phyloP scores from a whole-genome alignment of 2,797 vertebrate species.

The Craterocephalus amniculus region DNA sequence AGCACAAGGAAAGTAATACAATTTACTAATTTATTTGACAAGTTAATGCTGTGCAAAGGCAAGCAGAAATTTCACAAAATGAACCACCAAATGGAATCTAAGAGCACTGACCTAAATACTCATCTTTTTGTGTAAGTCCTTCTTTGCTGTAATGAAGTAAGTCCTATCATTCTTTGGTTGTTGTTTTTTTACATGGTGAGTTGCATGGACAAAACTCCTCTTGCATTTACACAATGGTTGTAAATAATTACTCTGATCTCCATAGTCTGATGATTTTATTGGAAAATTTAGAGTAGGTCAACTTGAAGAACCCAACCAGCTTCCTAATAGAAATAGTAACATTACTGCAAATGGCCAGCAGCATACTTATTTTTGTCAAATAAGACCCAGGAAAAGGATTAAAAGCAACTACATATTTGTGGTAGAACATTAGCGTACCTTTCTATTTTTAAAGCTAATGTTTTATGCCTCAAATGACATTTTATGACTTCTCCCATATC shows the following conservation, averaged over 20 bases:
- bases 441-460: no score
- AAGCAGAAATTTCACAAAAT: constrained; percentile 1
- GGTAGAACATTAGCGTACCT: no score
- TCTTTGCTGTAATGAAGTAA: background rate
- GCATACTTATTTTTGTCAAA: background rate
- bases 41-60: background rate
- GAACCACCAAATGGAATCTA: background rate
- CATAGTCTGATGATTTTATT: constrained; percentile 17
- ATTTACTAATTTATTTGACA: background rate
- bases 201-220: background rate
- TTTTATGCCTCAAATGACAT: no score
- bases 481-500: no score
- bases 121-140: background rate
- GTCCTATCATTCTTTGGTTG: background rate
- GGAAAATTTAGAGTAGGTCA: background rate
- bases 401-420: background rate
- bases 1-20: background rate
- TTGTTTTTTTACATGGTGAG: background rate
- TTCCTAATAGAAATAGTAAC: constrained; percentile 3
- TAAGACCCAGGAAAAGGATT: background rate
- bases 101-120: background rate
- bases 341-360: constrained; percentile 12
- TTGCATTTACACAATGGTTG: background rate
- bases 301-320: constrained; percentile 14
- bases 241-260: constrained; percentile 5